Base-by-base conservation (phyloP, 2,888 invertebrate genomes). In the Meghimatium bilineatum region DNA sequence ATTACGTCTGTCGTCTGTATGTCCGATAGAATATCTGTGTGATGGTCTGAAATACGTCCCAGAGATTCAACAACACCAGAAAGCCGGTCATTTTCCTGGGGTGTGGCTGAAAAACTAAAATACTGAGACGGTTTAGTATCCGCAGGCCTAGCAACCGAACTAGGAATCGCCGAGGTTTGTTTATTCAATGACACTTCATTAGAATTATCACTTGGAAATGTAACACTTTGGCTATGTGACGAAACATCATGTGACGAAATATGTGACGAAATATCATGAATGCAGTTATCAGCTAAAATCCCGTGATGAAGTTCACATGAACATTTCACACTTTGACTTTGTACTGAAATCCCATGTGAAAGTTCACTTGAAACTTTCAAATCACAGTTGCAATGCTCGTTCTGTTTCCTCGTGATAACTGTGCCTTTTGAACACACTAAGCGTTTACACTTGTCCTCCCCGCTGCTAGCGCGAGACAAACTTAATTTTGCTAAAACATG, bases 1-100 rank as follows among this genome's bases (percentile, higher is more conserved):
- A 32, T 78, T 66, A 66, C 23, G 66, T 67, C 78, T 66, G 36
- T n/a, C n/a, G n/a, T 29, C 44, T 66, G 67, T 20, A 32, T 26
- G 38, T 44, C 14, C 23, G 67, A 44, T 1, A 63, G 0, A 32
- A n/a, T 38, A 44, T n/a, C 14, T 20, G 8, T 17, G 3, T 12
- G 38, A 14, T 29, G 38, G n/a, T 17, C 17, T 10, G 78, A 20
- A 23, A 49, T 44, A 29, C 23, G 10, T 52, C 32, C 74, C 20
- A 1, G 74, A 32, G 49, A 23, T 32, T 23, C 49, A 52, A 32
- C 20, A 32, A 20, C 32, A 20, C 32, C 17, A 3, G 1, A 23
- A 34, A 32, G 5, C 0, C 0, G 74, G 0, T 78, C 44, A 44
- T 44, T 56, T 32, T 49, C 23, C 2, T 60, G 32, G 14, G n/a